Evolutionary conservation across 2,113 vertebrate species (phyloP).

Genomic region (Calonectris borealis): DNA sequence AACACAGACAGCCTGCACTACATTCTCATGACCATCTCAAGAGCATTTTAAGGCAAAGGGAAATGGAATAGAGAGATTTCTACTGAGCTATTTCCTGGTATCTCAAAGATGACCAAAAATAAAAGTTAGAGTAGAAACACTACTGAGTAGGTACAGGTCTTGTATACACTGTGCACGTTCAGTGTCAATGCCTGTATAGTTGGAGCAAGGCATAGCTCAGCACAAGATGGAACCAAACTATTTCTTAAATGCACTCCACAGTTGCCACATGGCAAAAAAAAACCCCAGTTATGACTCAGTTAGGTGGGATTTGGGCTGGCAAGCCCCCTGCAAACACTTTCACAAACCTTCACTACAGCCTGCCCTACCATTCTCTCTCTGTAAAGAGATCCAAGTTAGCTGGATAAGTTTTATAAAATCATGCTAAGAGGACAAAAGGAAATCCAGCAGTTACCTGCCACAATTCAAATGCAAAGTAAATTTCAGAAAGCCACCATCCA

Average conservation of each 20-base stretch:
- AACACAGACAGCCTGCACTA: background rate
- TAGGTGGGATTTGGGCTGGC: background rate
- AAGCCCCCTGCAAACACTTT: background rate
- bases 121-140: background rate
- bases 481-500: background rate
- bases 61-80: background rate
- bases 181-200: background rate
- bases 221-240: background rate
- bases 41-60: background rate
- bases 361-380: background rate
- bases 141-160: background rate
- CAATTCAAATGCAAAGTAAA: background rate
- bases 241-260: background rate
- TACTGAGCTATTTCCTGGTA: background rate
- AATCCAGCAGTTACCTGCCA: background rate
- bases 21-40: background rate
- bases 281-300: background rate
- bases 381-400: background rate
- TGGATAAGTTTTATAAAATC: background rate
- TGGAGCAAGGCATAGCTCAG: background rate
- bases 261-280: background rate
- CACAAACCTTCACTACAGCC: background rate
- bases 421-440: background rate
- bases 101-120: background rate
- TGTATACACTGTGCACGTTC: background rate